phyloP scores from a whole-genome alignment of 2,888 invertebrate genomes.

The Anoncus sp. region DNA sequence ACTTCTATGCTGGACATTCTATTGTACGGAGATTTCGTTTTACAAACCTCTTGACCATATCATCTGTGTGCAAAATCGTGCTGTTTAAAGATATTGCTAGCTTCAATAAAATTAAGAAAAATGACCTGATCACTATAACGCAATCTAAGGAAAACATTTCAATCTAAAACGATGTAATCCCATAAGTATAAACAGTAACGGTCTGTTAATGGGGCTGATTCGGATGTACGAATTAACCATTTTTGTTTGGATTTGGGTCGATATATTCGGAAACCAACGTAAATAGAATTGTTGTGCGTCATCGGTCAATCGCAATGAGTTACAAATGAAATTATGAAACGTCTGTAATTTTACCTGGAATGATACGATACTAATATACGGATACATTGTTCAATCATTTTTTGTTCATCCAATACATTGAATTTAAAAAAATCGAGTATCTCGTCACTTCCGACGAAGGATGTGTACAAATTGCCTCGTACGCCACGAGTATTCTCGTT shows the following conservation, averaged over 20 bases:
- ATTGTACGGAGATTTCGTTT: neutral
- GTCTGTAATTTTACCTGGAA: too few species aligned
- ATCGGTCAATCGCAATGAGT: too few species aligned
- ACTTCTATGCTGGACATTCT: neutral
- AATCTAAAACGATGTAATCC: neutral
- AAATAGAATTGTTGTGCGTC: too few species aligned
- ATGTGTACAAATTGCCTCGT: neutral
- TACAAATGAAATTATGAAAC: too few species aligned
- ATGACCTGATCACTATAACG: neutral
- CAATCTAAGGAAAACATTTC: neutral
- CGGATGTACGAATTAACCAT: too few species aligned
- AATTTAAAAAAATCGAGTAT: too few species aligned
- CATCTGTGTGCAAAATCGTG: neutral
- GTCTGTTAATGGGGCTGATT: too few species aligned
- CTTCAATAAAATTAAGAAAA: neutral
- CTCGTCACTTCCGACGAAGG: neutral
- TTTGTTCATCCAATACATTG: too few species aligned
- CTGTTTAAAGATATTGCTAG: neutral
- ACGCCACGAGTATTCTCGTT: slow-evolving; percentile 1
- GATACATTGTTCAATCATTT: too few species aligned
- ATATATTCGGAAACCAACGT: too few species aligned
- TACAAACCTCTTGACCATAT: neutral
- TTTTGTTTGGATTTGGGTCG: too few species aligned
- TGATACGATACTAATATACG: too few species aligned
- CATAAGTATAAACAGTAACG: neutral